A percentile compares a stretch with the other conserved stretches of the same genome.
phyloP scores from a whole-genome alignment of 2,113 vertebrate genomes.

The Mandrillus leucophaeus region DNA sequence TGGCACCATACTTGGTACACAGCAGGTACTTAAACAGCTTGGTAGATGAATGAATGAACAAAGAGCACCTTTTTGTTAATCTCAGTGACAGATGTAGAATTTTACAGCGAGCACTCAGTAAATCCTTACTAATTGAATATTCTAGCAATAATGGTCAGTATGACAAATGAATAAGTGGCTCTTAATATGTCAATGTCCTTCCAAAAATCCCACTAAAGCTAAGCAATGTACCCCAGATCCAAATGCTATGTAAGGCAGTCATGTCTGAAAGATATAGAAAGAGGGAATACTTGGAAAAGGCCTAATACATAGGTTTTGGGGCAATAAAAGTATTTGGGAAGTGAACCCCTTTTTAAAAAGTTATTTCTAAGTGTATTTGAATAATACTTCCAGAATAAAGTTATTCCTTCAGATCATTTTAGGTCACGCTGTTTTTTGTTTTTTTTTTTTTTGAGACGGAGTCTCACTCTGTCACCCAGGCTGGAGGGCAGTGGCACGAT shows the following conservation, averaged over 20 bases:
- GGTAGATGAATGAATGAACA: background rate
- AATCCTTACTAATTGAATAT: background rate
- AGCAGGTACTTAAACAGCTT: background rate
- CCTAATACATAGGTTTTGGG: background rate
- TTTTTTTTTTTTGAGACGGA: too few species aligned
- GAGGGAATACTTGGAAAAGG: background rate
- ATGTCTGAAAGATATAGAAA: background rate
- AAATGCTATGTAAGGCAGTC: background rate
- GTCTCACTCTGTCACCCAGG: too few species aligned
- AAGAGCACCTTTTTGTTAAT: background rate
- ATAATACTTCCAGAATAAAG: background rate
- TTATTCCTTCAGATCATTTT: background rate
- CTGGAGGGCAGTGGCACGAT: too few species aligned
- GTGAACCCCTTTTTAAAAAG: background rate
- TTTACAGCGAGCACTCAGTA: background rate
- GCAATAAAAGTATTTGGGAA: background rate
- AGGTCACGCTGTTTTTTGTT: background rate
- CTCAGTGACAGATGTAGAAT: background rate
- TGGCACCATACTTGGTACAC: background rate
- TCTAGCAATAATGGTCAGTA: background rate
- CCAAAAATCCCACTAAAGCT: background rate
- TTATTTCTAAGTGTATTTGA: constrained; percentile 15
- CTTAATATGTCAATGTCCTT: background rate
- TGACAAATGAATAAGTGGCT: background rate
- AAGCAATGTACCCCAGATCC: background rate